A percentile compares a stretch with the other conserved stretches of the same genome.
These are phyloP conservation scores for Isoperla grammatica DNA, from an alignment of 2,888 invertebrate genomes.

Conservation along the genomic window DNA sequence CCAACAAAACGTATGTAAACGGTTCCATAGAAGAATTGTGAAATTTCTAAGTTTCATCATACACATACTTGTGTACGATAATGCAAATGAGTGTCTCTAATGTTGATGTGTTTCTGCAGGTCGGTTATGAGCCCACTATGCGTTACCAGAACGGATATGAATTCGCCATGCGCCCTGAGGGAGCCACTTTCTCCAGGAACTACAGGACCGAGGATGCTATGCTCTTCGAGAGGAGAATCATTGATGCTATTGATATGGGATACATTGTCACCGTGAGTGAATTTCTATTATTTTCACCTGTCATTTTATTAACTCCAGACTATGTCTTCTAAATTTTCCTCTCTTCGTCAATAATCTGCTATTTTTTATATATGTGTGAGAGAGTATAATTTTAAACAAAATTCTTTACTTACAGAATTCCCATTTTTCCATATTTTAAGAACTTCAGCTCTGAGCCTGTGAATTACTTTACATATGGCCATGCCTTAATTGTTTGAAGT, in stretches of 20 bases:
- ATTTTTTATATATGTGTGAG: too few relatives aligned
- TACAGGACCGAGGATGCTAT: slow-evolving; percentile 12
- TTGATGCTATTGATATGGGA: slow-evolving; percentile 53
- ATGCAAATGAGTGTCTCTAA: background rate
- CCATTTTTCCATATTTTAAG: too few relatives aligned
- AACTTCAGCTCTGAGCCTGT: too few relatives aligned
- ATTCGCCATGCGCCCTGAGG: slow-evolving; percentile 44
- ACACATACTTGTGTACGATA: background rate
- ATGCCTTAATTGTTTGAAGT: too few relatives aligned
- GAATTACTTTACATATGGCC: too few relatives aligned
- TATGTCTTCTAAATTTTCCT: too few relatives aligned
- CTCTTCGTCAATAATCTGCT: too few relatives aligned
- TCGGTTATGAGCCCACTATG: slow-evolving; percentile 48
- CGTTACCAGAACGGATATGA: slow-evolving; percentile 56
- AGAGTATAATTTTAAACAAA: too few relatives aligned
- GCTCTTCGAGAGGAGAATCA: slow-evolving; percentile 50
- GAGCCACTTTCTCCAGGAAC: slow-evolving; percentile 44
- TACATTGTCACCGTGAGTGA: slow-evolving; percentile 38
- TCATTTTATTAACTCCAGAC: background rate
- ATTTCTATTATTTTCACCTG: too few relatives aligned
- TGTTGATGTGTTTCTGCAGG: background rate
- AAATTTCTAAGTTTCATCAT: background rate
- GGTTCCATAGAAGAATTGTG: background rate
- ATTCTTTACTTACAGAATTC: too few relatives aligned
- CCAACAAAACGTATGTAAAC: too few relatives aligned